These are phyloP conservation scores for Trichacis sp. DNA, from an alignment of 2,888 invertebrate genomes.

Conservation along the genomic window DNA sequence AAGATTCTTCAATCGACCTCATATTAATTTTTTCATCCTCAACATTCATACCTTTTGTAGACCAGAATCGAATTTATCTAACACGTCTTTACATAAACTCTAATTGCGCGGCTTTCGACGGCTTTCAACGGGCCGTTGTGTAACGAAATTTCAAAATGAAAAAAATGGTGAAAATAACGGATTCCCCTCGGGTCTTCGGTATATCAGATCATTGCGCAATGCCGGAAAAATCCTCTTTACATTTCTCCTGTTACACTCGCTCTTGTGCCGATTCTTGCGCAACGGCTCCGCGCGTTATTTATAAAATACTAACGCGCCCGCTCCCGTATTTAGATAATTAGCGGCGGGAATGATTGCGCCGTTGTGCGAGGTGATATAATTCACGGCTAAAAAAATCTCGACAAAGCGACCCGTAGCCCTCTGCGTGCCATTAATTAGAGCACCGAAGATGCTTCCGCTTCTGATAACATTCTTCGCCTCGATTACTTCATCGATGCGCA, in stretches of 20 bases:
- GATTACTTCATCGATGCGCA: background rate
- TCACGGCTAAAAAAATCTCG: background rate
- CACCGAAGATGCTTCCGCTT: background rate
- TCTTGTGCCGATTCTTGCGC: conserved; percentile 32
- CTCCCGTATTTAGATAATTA: conserved; percentile 35
- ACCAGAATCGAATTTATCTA: background rate
- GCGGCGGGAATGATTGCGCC: conserved; percentile 11
- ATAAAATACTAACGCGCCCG: conserved; percentile 32
- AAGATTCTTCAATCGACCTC: no score
- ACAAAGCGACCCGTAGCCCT: background rate
- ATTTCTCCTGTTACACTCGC: conserved; percentile 29
- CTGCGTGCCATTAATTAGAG: background rate
- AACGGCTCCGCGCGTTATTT: conserved; percentile 30
- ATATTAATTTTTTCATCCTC: no score
- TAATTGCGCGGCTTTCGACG: background rate
- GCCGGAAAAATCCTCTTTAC: conserved; percentile 36
- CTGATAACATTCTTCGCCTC: background rate
- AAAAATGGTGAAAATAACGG: conserved; percentile 19
- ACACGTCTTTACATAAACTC: background rate
- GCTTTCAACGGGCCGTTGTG: conserved; percentile 8
- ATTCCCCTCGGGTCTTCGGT: conserved; percentile 24
- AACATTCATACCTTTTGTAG: no score
- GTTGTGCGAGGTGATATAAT: conserved; percentile 1
- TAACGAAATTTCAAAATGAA: conserved; percentile 22
- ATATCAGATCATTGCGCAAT: conserved; percentile 38